Conservation (phyloP, 1,140 invertebrate species). For the Chymomyza costata region DNA sequence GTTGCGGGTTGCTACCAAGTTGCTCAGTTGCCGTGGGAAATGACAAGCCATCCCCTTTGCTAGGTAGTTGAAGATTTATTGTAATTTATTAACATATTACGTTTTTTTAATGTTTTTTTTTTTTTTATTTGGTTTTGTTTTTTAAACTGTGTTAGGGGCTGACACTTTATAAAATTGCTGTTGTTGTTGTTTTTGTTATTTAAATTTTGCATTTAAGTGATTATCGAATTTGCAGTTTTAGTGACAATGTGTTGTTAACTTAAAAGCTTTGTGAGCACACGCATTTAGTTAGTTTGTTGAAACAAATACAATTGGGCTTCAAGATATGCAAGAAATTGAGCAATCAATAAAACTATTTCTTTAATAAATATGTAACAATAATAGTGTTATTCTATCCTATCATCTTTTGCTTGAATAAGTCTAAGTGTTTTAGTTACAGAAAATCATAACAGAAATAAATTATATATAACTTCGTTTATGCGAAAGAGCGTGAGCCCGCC, state of each 20-base stretch:
- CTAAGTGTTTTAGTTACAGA: no score
- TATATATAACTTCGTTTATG: no score
- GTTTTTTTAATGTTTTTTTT: conserved; percentile 15
- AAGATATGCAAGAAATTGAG: no score
- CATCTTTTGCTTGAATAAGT: no score
- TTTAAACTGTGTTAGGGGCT: conserved; percentile 41
- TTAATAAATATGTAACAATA: no score
- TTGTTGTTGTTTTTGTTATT: conserved; percentile 15
- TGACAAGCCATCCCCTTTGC: conserved; percentile 91
- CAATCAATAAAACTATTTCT: no score
- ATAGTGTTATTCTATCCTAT: no score
- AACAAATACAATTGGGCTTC: no score
- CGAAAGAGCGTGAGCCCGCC: no score
- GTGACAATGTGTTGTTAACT: conserved; percentile 13
- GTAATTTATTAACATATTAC: no score
- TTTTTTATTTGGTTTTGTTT: conserved; percentile 64
- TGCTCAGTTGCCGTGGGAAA: conserved; percentile 88
- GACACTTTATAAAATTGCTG: conserved; percentile 20
- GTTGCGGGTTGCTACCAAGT: conserved; percentile 77
- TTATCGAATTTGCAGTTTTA: conserved; percentile 32
- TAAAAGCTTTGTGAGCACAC: neutral
- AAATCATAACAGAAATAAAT: no score
- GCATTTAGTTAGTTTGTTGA: no score
- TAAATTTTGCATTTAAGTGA: conserved; percentile 24
- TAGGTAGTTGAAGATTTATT: conserved; percentile 78